Conservation (phyloP, 2,113 vertebrate genomes). For the Phrynocephalus versicolor region DNA sequence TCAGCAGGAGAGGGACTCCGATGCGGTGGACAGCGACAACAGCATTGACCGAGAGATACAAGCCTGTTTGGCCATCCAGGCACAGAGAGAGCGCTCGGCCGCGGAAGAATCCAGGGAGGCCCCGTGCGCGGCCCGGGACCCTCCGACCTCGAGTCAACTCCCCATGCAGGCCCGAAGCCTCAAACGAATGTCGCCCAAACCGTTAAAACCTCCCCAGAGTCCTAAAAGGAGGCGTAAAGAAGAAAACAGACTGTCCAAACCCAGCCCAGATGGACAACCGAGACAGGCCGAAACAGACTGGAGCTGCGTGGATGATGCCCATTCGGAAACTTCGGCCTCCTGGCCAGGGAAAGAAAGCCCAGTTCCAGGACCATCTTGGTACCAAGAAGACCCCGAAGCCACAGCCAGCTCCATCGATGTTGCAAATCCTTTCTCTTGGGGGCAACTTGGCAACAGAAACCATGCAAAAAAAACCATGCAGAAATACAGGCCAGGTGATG, state of each 20-base stretch:
- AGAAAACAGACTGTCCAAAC: constrained; percentile 23
- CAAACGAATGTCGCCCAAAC: constrained; percentile 45
- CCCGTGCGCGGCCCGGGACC: constrained; percentile 28
- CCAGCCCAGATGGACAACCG: constrained; percentile 5
- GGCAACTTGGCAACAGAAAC: not conserved
- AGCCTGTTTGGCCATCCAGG: constrained; percentile 90
- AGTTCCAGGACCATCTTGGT: not conserved
- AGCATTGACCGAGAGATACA: constrained; percentile 95
- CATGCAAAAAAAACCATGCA: not conserved
- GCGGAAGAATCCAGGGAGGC: constrained; percentile 42
- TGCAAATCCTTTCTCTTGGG: not conserved
- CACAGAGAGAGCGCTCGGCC: constrained; percentile 77
- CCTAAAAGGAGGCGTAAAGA: constrained; percentile 75
- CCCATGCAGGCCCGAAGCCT: not conserved
- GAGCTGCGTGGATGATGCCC: constrained; percentile 28
- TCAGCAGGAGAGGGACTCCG: constrained; percentile 76
- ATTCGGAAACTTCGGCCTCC: not conserved
- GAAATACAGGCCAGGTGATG: constrained; percentile 77
- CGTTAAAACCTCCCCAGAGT: constrained; percentile 64
- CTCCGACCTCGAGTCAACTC: constrained; percentile 21
- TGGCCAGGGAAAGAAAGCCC: constrained; percentile 20
- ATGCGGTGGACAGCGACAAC: constrained; percentile 90
- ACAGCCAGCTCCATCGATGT: not conserved
- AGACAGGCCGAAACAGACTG: constrained; percentile 38
- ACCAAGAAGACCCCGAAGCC: not conserved